Percentiles rank a stretch among this genome's conserved stretches.
Conservation (phyloP, 2,888 invertebrate species). For the Poecilobothrus nobilitatus region DNA sequence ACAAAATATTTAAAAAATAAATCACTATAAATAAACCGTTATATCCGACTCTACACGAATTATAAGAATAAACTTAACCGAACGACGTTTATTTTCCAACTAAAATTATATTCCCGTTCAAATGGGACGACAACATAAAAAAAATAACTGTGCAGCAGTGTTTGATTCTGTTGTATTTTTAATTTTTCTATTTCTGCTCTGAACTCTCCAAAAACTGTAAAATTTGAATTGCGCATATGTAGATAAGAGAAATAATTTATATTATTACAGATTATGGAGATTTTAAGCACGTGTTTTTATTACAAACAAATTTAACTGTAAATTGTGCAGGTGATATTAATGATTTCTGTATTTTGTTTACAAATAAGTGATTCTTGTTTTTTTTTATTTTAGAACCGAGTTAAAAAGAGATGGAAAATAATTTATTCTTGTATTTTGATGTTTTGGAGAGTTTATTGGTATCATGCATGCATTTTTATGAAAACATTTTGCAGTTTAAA, state of each 20-base stretch:
- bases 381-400: neutral
- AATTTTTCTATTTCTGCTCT: neutral
- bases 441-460: too few relatives aligned
- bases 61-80: neutral
- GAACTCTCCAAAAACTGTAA: neutral
- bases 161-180: neutral
- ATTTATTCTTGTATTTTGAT: neutral
- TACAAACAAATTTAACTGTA: too few relatives aligned
- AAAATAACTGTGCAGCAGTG: neutral
- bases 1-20: neutral
- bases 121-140: neutral
- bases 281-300: neutral
- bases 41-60: neutral
- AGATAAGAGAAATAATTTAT: neutral
- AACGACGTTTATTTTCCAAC: neutral
- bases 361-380: too few relatives aligned
- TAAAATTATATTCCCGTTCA: neutral
- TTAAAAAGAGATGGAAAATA: neutral
- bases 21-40: neutral
- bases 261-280: neutral
- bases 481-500: neutral
- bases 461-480: neutral
- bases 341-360: neutral
- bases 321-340: neutral
- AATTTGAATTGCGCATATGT: neutral